Evolutionary conservation across 2,797 vertebrate genomes (phyloP), one percentile per base, ranked within the genome.

Genomic region (Melanotaenia trifasciata): DNA sequence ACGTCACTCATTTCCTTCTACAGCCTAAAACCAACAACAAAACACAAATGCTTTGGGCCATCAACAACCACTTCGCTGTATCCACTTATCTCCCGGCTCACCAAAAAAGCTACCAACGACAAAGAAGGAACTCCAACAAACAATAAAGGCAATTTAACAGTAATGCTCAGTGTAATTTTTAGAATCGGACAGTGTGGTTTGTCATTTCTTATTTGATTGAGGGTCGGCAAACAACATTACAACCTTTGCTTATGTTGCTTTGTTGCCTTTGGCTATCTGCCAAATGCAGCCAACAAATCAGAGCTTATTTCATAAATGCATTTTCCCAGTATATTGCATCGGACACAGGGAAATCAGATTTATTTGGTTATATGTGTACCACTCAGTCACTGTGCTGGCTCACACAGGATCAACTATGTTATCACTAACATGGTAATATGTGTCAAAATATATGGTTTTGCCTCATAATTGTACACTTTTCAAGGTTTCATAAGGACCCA

Each of bases 191-290:
- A 93, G 90, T 78, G 89, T 85, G 90, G 90, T 94, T 94, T 93
- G 92, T 93, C 92, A 93, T 93, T 91, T 93, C 85, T 94, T 90
- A 94, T 93, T 90, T 92, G 90, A 94, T 94, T 90, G 87, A 90
- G 87, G 76, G 90, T 78, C 56, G 22, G 88, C 86, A 92, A 94
- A 93, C 87, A 80, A 88, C 78, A 87, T 93, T 93, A 93, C 74
- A 74, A 86, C 88, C 91, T 89, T 88, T 88, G 89, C 83, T 90
- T 92, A 91, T 91, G 89, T 91, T 84, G 87, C 88, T 78, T 84
- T 78, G 84, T 90, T 88, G 92, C 92, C 91, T 88, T 87, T 90
- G 92, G 93, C 92, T 87, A 90, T 91, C 72, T 86, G 88, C 91
- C 90, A 91, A 91, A 90, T 81, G 70, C 82, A 70, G 70, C 84